Evolutionary conservation across 2,888 invertebrate species (phyloP), one percentile per base, ranked within the genome.

Genomic region (Melipona beecheii): DNA sequence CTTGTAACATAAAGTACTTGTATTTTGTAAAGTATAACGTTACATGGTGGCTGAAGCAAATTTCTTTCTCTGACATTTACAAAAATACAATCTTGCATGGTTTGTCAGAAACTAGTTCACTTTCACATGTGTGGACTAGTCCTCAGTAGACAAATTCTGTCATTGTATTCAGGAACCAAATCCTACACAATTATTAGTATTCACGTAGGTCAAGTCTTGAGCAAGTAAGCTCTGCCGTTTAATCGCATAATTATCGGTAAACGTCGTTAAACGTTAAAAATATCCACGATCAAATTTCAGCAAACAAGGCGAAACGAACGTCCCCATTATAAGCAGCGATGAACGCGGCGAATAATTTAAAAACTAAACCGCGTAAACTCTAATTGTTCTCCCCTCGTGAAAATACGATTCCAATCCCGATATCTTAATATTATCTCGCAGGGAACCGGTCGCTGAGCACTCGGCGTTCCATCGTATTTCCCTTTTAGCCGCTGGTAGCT

Each of bases 391-490:
- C 19, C 17, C 36, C 9, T 43, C 36, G 36, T 43, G 36, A 9
- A 27, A n/a, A 43, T 31, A n/a, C 31, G 9, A 21, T 5, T 43
- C n/a, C 21, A 36, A 31, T 21, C 27, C 54, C 49, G n/a, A 43
- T 52, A 68, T 70, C 27, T 70, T 65, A 74, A 69, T 56, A 69
- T n/a, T 62, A 60, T 50, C 60, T 24, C 21, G 19, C 43, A 13
- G 43, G 52, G 43, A 43, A 43, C 36, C 60, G 54, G 70, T 31
- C 60, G 31, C 31, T 31, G 24, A 83, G 64, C 56, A 56, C 24
- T 56, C 62, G 54, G 60, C 36, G n/a, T 78, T n/a, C 17, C 43
- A 15, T 54, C 74, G 71, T 65, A 77, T 81, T 60, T 81, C 50
- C 64, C 31, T 54, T 78, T 70, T 77, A 71, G 74, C 54, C 52